These are phyloP conservation scores for Ceratoteleas bidentatus DNA, from an alignment of 1,140 invertebrate genomes.

Conservation along the genomic window DNA sequence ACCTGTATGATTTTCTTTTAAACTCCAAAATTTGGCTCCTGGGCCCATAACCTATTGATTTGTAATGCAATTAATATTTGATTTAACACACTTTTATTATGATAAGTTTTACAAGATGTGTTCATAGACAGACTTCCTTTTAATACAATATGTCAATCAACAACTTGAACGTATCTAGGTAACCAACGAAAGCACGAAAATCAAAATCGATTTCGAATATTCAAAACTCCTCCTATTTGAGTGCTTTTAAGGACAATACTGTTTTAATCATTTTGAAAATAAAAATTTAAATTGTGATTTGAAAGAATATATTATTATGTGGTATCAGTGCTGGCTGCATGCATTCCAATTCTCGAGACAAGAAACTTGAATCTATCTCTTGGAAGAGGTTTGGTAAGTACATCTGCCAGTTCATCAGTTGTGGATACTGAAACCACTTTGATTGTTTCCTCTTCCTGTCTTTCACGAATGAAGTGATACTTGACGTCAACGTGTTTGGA, in stretches of 20 bases:
- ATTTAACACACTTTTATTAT: constrained; percentile 3
- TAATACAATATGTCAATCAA: constrained; percentile 5
- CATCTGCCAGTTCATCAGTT: constrained; percentile 5
- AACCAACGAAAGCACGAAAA: no score
- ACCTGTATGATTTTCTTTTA: background rate
- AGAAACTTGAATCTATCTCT: no score
- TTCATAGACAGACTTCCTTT: constrained; percentile 1
- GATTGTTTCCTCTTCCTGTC: constrained; percentile 23
- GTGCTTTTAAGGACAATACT: no score
- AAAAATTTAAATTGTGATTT: no score
- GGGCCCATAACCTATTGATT: constrained; percentile 4
- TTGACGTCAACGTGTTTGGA: constrained; percentile 68
- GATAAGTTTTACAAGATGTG: background rate
- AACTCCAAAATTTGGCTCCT: background rate
- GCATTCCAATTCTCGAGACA: no score
- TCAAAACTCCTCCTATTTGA: no score
- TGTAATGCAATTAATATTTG: constrained; percentile 2
- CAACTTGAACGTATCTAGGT: no score
- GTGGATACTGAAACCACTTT: constrained; percentile 3
- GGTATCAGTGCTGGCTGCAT: no score
- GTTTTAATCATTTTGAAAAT: no score
- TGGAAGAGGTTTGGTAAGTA: constrained; percentile 21
- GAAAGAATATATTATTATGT: no score
- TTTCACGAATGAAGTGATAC: constrained; percentile 68
- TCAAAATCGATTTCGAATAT: no score